phyloP scores from a whole-genome alignment of 2,797 vertebrate species.

The Esox masquinongy region DNA sequence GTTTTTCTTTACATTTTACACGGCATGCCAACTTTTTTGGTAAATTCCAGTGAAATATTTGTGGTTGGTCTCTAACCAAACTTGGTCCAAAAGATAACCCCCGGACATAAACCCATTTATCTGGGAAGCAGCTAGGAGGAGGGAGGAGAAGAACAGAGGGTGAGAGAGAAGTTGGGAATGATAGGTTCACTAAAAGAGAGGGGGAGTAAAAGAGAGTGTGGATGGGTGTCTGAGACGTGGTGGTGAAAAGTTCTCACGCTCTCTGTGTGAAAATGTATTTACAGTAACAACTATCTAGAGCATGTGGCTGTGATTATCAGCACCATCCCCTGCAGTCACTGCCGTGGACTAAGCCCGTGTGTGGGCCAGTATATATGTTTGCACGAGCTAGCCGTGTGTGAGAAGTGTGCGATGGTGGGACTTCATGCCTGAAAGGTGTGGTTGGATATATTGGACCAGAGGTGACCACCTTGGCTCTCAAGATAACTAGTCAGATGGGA shows the following conservation, averaged over 20 bases:
- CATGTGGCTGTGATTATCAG: constrained; percentile 76
- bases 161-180: not conserved
- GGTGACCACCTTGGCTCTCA: not conserved
- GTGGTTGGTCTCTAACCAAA: constrained; percentile 39
- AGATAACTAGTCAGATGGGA: not conserved
- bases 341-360: constrained; percentile 45
- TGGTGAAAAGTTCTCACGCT: constrained; percentile 39
- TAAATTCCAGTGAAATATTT: constrained; percentile 15
- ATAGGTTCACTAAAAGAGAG: not conserved
- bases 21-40: too few species aligned
- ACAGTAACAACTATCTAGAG: constrained; percentile 64
- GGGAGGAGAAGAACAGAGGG: not conserved
- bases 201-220: not conserved
- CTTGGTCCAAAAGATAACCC: constrained; percentile 31
- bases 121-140: constrained; percentile 20
- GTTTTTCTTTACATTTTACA: too few species aligned
- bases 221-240: not conserved
- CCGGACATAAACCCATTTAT: constrained; percentile 28
- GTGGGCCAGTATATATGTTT: constrained; percentile 7
- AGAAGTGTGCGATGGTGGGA: constrained; percentile 1
- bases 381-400: constrained; percentile 14
- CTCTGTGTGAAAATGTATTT: constrained; percentile 51
- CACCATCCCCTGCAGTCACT: constrained; percentile 58
- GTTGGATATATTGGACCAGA: not conserved
- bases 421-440: not conserved